Percentiles rank a stretch among this genome's conserved stretches.
phyloP scores from a whole-genome alignment of 1,140 invertebrate genomes.

The Dreissena polymorpha region DNA sequence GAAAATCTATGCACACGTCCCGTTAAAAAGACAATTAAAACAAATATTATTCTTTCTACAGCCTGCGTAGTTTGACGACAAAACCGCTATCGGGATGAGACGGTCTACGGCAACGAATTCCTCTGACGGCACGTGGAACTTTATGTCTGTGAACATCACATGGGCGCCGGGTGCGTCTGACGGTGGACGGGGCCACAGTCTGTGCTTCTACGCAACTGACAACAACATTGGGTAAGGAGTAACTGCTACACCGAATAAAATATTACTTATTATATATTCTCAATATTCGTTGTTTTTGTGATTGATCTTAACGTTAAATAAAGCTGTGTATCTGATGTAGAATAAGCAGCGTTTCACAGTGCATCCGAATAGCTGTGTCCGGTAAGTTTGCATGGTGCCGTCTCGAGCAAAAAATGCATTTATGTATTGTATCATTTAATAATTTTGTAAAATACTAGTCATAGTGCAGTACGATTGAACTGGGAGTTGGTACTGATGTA shows the following conservation, averaged over 20 bases:
- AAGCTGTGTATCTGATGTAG: not conserved
- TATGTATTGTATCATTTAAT: too few relatives aligned
- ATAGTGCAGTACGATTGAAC: too few relatives aligned
- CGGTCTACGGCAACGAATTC: not conserved
- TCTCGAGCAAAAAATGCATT: not conserved
- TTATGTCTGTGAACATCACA: not conserved
- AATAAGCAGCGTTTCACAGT: not conserved
- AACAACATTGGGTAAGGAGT: not conserved
- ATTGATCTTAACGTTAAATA: not conserved
- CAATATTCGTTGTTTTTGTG: not conserved
- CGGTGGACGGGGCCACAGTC: not conserved
- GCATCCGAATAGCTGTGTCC: not conserved
- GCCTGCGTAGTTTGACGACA: not conserved
- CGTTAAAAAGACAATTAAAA: too few relatives aligned
- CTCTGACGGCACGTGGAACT: not conserved
- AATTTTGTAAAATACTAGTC: too few relatives aligned
- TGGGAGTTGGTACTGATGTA: too few relatives aligned
- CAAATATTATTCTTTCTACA: not conserved
- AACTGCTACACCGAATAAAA: not conserved
- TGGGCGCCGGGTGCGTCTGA: not conserved
- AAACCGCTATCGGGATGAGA: not conserved
- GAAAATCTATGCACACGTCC: too few relatives aligned
- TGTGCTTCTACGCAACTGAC: conserved; percentile 33
- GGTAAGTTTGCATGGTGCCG: not conserved
- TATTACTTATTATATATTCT: not conserved